Evolutionary conservation across 2,888 invertebrate species (phyloP).

Genomic region (Emmelina monodactyla): DNA sequence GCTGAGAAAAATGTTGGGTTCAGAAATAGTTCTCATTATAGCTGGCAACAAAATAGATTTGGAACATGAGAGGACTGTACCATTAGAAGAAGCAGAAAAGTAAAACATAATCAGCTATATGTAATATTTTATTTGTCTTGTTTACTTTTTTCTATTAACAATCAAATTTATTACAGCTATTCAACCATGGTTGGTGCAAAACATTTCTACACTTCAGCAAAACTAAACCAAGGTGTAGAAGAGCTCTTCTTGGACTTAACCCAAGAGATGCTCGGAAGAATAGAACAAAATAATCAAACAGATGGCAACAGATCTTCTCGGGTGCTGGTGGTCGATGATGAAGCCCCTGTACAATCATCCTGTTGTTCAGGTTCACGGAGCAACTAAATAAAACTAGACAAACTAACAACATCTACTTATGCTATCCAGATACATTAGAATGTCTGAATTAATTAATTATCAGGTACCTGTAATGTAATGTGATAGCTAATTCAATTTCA

Average conservation of each 20-base stretch:
- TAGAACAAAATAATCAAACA: slow-evolving; percentile 25
- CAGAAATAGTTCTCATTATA: slow-evolving; percentile 89
- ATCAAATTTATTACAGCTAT: slow-evolving; percentile 69
- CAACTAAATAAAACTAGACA: slow-evolving; percentile 23
- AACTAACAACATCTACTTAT: no score
- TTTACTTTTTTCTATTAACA: background rate
- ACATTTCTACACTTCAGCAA: slow-evolving; percentile 94
- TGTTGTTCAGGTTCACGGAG: slow-evolving; percentile 40
- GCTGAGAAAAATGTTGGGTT: slow-evolving; percentile 92
- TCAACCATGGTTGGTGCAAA: slow-evolving; percentile 89
- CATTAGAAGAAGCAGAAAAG: slow-evolving; percentile 85
- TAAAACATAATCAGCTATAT: slow-evolving; percentile 33
- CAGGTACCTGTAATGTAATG: no score
- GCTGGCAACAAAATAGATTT: slow-evolving; percentile 98
- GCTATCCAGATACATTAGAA: no score
- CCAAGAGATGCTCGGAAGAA: slow-evolving; percentile 71
- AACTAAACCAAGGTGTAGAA: slow-evolving; percentile 89
- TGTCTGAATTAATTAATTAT: no score
- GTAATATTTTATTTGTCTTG: background rate
- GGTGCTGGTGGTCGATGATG: slow-evolving; percentile 53
- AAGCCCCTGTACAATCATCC: slow-evolving; percentile 32
- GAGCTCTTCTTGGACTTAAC: slow-evolving; percentile 89
- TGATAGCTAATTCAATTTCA: no score
- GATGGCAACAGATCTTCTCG: slow-evolving; percentile 32
- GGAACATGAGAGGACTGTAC: slow-evolving; percentile 88